Evolutionary conservation across 2,113 vertebrate species (phyloP).

Genomic region (Xiphophorus couchianus): DNA sequence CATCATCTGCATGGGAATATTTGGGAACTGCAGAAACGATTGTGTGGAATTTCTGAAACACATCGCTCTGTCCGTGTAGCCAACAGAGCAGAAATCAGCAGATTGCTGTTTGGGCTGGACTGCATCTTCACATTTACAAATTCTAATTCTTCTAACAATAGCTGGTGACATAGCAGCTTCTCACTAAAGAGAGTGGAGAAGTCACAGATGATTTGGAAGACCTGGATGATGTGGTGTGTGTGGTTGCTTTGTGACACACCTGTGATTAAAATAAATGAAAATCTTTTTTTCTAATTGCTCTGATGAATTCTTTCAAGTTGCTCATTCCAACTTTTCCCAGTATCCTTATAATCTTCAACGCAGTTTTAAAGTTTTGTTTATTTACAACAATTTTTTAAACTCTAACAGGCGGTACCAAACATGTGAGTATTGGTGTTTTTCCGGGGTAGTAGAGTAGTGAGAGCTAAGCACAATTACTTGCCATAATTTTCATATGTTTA

Average conservation of each 20-base stretch:
- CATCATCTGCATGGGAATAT: background rate
- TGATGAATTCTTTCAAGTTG: background rate
- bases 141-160: background rate
- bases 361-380: background rate
- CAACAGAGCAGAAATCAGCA: background rate
- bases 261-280: background rate
- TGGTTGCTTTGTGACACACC: background rate
- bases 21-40: background rate
- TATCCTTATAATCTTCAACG: background rate
- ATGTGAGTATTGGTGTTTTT: no score
- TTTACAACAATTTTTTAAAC: no score
- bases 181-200: background rate
- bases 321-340: background rate
- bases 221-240: background rate
- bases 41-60: background rate
- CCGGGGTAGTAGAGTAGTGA: no score
- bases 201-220: no score
- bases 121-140: background rate
- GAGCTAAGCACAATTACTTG: no score
- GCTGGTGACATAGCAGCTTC: background rate
- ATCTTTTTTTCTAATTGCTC: background rate
- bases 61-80: background rate
- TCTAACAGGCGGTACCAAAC: no score
- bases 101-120: background rate
- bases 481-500: no score